Percentiles rank a stretch among this genome's conserved stretches.
Evolutionary conservation across 2,888 invertebrate species (phyloP).

Genomic region (Harpagoxenus sublaevis): DNA sequence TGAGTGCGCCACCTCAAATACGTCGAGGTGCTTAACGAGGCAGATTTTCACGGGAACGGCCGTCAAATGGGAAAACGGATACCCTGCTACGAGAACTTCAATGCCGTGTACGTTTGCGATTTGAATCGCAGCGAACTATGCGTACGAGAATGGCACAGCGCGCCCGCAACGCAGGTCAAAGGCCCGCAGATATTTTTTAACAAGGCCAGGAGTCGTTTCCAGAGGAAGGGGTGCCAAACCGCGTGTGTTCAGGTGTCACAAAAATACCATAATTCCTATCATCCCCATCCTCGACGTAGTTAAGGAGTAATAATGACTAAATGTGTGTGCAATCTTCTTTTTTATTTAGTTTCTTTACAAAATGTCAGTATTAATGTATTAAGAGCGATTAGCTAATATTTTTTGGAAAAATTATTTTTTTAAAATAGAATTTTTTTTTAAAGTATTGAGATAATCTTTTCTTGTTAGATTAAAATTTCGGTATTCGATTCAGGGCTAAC

Average conservation of each 20-base stretch:
- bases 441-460: neutral
- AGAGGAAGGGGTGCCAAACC: constrained; percentile 63
- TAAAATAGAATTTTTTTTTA: neutral
- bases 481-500: neutral
- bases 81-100: constrained; percentile 65
- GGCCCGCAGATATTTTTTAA: constrained; percentile 75
- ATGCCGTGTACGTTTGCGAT: constrained; percentile 64
- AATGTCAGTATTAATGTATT: neutral
- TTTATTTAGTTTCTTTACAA: constrained; percentile 16
- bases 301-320: neutral
- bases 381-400: neutral
- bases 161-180: constrained; percentile 73
- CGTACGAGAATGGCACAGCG: constrained; percentile 49
- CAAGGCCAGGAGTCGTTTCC: constrained; percentile 70
- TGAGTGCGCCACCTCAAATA: constrained; percentile 67
- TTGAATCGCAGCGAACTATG: constrained; percentile 59
- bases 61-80: constrained; percentile 61
- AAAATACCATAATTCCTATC: constrained; percentile 1
- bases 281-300: neutral
- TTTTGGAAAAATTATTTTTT: neutral
- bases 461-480: neutral
- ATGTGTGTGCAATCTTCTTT: constrained; percentile 8
- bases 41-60: constrained; percentile 77
- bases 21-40: constrained; percentile 76
- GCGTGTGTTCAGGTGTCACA: constrained; percentile 45